Conservation (phyloP, 2,888 invertebrate genomes). For the Heliconius ethilla region DNA sequence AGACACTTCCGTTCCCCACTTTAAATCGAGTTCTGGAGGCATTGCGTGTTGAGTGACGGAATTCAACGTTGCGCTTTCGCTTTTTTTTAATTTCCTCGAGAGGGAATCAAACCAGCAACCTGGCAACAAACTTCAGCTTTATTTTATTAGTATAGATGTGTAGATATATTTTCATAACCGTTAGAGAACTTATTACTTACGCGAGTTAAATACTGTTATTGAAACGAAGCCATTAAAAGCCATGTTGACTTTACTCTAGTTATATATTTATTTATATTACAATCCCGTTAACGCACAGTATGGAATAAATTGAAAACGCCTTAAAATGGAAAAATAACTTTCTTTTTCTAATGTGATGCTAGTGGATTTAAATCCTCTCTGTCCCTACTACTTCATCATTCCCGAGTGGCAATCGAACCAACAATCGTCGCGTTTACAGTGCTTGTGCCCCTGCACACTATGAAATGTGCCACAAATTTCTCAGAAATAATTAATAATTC, state of each 20-base stretch:
- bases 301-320: not conserved
- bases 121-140: not conserved
- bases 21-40: too few species aligned
- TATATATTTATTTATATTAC: constrained; percentile 1
- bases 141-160: too few species aligned
- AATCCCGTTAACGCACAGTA: constrained; percentile 13
- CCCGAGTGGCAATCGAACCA: too few species aligned
- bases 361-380: not conserved
- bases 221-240: constrained; percentile 22
- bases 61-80: not conserved
- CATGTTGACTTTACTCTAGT: not conserved
- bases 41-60: too few species aligned
- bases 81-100: too few species aligned
- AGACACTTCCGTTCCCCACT: too few species aligned
- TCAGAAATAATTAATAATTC: too few species aligned
- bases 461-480: too few species aligned
- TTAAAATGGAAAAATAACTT: not conserved
- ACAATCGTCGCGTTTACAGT: too few species aligned
- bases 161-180: not conserved
- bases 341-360: not conserved
- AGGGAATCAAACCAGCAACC: too few species aligned
- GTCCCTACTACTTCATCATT: not conserved
- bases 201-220: not conserved
- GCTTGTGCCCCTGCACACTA: too few species aligned
- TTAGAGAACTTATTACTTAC: not conserved